phyloP scores from a whole-genome alignment of 2,113 vertebrate species.

The Hydrolagus affinis region DNA sequence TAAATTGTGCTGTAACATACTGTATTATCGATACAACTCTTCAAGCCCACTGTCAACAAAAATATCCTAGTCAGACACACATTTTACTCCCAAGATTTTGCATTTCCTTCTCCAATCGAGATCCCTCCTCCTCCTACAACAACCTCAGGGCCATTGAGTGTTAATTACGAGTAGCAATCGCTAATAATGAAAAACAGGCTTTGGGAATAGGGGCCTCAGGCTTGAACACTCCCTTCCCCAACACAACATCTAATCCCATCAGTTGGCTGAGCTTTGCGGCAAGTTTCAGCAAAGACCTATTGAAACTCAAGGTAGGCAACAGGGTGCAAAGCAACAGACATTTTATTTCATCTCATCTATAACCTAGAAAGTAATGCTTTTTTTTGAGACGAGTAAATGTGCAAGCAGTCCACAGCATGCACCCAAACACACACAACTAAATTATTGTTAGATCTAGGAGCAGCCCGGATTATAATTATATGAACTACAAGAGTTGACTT shows the following conservation, averaged over 20 bases:
- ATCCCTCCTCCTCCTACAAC: background rate
- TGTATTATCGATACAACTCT: slow-evolving; percentile 28
- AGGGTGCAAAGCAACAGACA: background rate
- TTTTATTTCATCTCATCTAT: background rate
- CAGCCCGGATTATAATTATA: no score
- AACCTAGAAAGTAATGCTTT: background rate
- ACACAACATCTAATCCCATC: background rate
- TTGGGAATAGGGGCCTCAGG: background rate
- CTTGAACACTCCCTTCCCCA: background rate
- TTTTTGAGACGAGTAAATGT: background rate
- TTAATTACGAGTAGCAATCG: background rate
- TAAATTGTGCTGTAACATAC: background rate
- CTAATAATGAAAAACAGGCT: background rate
- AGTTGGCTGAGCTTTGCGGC: background rate
- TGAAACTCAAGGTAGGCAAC: background rate
- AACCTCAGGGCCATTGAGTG: no score
- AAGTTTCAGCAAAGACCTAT: background rate
- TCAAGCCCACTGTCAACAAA: slow-evolving; percentile 16
- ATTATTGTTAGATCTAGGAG: no score
- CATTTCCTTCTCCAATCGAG: background rate
- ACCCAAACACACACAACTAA: no score
- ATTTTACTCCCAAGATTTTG: background rate
- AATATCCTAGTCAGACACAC: slow-evolving; percentile 29
- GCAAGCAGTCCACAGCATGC: background rate
- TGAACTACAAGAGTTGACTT: no score